Conservation (phyloP, 2,113 vertebrate genomes). For the Garra rufa region DNA sequence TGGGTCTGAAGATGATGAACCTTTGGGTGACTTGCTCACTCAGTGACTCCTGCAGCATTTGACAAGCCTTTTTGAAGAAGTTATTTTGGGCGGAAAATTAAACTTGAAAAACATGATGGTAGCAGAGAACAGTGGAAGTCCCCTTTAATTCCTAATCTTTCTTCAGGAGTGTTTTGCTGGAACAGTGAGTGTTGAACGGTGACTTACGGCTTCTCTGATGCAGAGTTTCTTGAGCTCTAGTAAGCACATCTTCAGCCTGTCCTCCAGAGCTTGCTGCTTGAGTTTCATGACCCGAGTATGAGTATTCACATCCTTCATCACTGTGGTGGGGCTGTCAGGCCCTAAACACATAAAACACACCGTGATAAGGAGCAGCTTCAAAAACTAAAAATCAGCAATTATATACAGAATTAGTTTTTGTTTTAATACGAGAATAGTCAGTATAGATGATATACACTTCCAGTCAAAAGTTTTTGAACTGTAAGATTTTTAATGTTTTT, state of each 20-base stretch:
- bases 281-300: conserved; percentile 79
- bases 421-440: neutral
- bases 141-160: neutral
- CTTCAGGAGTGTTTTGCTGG: conserved; percentile 9
- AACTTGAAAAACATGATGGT: neutral
- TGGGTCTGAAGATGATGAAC: neutral
- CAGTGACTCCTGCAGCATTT: neutral
- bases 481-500: no score
- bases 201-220: conserved; percentile 87
- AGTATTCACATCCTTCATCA: conserved; percentile 80
- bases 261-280: conserved; percentile 83
- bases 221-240: conserved; percentile 87
- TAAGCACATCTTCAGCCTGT: conserved; percentile 80
- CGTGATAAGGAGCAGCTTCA: neutral
- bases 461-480: no score
- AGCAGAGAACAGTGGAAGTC: neutral
- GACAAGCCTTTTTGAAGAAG: neutral
- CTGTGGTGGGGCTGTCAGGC: conserved; percentile 80
- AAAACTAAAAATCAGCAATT: neutral
- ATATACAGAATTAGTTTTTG: no score
- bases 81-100: neutral
- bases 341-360: conserved; percentile 67
- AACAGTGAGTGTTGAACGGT: neutral
- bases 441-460: neutral
- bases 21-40: neutral